Evolutionary conservation across 2,888 invertebrate genomes (phyloP).

Genomic region (Allolobophora icterica): DNA sequence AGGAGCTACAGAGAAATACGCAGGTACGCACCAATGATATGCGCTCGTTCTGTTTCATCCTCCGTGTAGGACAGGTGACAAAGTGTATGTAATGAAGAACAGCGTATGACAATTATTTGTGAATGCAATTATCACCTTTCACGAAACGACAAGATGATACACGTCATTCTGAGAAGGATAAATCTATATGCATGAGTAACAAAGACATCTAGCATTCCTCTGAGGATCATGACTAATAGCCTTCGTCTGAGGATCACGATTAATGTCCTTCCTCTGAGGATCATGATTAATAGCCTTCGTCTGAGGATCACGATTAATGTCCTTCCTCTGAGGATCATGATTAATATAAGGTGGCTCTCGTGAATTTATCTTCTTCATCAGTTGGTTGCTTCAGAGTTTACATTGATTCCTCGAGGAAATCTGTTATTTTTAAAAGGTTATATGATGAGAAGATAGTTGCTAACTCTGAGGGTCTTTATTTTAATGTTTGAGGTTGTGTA

Average conservation of each 20-base stretch:
- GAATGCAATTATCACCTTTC: not conserved
- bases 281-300: too few species aligned
- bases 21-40: not conserved
- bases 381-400: too few species aligned
- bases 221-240: too few species aligned
- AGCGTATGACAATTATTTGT: not conserved
- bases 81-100: not conserved
- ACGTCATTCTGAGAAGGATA: not conserved
- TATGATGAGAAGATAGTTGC: not conserved
- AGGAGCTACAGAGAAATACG: not conserved
- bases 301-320: too few species aligned
- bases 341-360: not conserved
- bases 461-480: not conserved
- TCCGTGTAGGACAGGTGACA: not conserved
- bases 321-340: too few species aligned
- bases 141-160: not conserved
- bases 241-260: too few species aligned
- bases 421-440: not conserved
- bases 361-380: not conserved
- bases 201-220: not conserved
- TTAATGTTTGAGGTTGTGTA: not conserved
- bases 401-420: too few species aligned
- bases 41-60: not conserved
- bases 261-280: too few species aligned
- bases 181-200: not conserved